These are phyloP conservation scores for Eptatretus atami DNA, from an alignment of 2,797 vertebrate genomes.

Conservation along the genomic window DNA sequence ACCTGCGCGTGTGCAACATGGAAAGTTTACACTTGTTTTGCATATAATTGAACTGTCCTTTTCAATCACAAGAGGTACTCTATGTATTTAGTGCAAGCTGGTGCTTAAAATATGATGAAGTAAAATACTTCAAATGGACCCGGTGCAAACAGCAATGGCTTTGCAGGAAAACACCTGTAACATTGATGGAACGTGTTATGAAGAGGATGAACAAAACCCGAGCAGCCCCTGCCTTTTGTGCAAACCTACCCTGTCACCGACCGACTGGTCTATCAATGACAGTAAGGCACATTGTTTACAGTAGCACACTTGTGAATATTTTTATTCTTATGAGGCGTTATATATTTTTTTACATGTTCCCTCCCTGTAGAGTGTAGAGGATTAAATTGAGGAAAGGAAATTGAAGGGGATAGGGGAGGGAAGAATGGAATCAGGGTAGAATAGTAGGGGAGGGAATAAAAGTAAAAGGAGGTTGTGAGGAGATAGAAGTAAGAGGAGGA, in stretches of 20 bases:
- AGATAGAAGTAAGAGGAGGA: background rate
- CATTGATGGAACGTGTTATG: conserved; percentile 37
- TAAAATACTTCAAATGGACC: no score
- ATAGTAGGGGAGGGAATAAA: background rate
- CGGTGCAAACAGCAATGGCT: background rate
- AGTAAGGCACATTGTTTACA: conserved; percentile 15
- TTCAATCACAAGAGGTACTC: background rate
- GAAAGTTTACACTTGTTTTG: background rate
- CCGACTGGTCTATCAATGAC: conserved; percentile 38
- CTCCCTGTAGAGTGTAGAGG: no score
- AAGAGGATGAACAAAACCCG: conserved; percentile 28
- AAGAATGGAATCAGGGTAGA: no score
- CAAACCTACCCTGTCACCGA: conserved; percentile 27
- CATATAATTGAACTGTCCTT: background rate
- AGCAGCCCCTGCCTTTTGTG: conserved; percentile 36
- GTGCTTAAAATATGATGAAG: no score
- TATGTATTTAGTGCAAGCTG: conserved; percentile 4
- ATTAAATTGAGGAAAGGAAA: no score
- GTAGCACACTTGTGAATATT: no score
- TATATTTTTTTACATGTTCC: no score
- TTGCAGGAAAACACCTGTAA: conserved; percentile 43
- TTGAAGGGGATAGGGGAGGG: no score
- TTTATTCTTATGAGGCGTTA: no score
- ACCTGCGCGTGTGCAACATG: no score
- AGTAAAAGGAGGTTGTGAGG: background rate